Evolutionary conservation across 2,888 invertebrate species (phyloP), one percentile per base, ranked within the genome.

Genomic region (Drosophila putrida): DNA sequence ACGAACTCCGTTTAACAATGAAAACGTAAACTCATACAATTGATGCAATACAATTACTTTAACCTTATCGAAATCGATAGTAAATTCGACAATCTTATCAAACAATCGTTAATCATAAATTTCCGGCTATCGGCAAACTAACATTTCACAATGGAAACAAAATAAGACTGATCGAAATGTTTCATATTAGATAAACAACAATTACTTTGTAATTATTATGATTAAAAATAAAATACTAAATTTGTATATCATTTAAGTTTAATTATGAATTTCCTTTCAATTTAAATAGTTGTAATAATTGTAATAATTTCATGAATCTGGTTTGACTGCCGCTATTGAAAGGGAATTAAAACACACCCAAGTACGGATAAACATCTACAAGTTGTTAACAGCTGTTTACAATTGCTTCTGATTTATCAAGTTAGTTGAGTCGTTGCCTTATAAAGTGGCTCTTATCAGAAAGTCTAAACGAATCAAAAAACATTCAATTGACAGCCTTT

Each of bases 371-470:
- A 31, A 11, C 54, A 38, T 41, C 28, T 27, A 47, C 47, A 58
- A 35, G 35, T 53, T 33, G 6, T 44, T 54, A 44, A 53, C 46
- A 57, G 1, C n/a, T 43, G 38, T 25, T 50, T n/a, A 46, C 41
- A 54, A 6, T 10, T 20, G 51, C 36, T 33, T 20, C n/a, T 3
- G 9, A 27, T 6, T 39, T 27, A 60, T 27, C 31, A 31, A 44
- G 11, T 38, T 54, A n/a, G 13, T 41, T 13, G 33, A 49, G 49
- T 54, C 54, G 11, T 13, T 9, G 27, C 2, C 28, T n/a, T 27
- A 25, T 39, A 35, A 8, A 65, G 25, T 27, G 0, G 10, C n/a
- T 35, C n/a, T 51, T 64, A 75, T 64, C 75, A 53, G 33, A 6
- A 2, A 6, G 25, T 27, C 6, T 25, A 11, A 46, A 6, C 25